Percentiles rank a stretch among this genome's conserved stretches.
These are phyloP conservation scores for Mobula hypostoma DNA, from an alignment of 2,113 vertebrate genomes.

Conservation along the genomic window DNA sequence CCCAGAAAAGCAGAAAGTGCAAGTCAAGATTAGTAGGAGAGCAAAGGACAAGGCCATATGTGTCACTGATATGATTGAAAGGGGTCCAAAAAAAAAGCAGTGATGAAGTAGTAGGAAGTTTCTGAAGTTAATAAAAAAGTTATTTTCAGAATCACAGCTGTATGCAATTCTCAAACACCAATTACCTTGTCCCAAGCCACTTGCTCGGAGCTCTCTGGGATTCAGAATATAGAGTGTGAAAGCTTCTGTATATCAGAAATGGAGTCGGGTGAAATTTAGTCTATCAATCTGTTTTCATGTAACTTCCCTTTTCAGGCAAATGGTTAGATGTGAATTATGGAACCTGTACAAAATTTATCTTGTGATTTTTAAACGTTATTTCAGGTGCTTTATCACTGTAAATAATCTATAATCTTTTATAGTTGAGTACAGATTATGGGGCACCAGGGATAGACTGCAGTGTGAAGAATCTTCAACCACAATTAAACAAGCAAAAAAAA, in stretches of 20 bases:
- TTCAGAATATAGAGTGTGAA: background rate
- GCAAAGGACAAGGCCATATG: background rate
- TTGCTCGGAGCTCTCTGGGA: background rate
- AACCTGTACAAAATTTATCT: background rate
- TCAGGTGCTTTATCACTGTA: background rate
- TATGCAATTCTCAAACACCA: background rate
- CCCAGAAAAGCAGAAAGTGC: background rate
- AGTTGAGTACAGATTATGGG: background rate
- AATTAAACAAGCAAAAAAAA: background rate
- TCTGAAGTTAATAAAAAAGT: background rate
- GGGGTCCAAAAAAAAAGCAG: background rate
- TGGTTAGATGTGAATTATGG: background rate
- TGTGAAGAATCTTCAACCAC: no score
- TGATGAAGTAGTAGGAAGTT: background rate
- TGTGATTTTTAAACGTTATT: background rate
- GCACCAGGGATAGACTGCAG: background rate
- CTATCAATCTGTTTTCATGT: background rate
- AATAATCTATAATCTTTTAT: background rate
- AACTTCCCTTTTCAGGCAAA: background rate
- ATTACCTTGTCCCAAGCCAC: background rate
- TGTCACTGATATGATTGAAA: background rate
- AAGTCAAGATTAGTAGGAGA: background rate
- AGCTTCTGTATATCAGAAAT: background rate
- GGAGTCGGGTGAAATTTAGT: background rate
- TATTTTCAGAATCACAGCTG: background rate